Evolutionary conservation across 2,797 vertebrate species (phyloP).

Genomic region (Lepus oiostolus): DNA sequence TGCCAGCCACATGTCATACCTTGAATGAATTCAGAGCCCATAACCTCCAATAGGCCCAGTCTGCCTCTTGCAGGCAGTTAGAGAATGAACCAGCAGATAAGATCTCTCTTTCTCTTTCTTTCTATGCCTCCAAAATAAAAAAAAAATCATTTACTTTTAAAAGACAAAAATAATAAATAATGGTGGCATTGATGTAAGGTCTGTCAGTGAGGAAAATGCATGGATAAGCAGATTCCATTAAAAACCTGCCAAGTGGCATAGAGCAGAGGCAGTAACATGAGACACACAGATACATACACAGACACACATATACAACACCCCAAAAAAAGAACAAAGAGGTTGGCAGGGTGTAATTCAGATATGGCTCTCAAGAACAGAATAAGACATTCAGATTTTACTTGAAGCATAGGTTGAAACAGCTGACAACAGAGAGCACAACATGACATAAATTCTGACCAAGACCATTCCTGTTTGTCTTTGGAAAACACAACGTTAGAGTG

Average conservation of each 20-base stretch:
- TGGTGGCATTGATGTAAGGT: not conserved
- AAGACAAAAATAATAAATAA: not conserved
- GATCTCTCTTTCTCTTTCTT: too few species aligned
- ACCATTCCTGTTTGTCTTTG: not conserved
- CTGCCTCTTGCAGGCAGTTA: too few species aligned
- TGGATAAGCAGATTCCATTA: not conserved
- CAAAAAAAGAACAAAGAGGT: not conserved
- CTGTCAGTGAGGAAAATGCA: not conserved
- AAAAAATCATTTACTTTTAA: too few species aligned
- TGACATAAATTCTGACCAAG: constrained; percentile 13
- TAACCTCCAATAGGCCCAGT: too few species aligned
- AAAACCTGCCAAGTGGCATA: not conserved
- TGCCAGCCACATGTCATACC: too few species aligned
- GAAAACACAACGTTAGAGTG: constrained; percentile 2
- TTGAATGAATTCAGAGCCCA: too few species aligned
- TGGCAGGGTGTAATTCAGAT: not conserved
- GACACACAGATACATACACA: not conserved
- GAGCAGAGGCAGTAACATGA: not conserved
- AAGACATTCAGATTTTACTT: not conserved
- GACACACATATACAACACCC: too few species aligned
- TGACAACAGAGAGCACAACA: not conserved
- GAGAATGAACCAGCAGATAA: too few species aligned
- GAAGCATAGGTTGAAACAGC: not conserved
- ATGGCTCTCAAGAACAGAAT: not conserved
- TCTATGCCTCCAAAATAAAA: too few species aligned